Evolutionary conservation across 2,888 invertebrate genomes (phyloP).

Genomic region (Cryptus armator): DNA sequence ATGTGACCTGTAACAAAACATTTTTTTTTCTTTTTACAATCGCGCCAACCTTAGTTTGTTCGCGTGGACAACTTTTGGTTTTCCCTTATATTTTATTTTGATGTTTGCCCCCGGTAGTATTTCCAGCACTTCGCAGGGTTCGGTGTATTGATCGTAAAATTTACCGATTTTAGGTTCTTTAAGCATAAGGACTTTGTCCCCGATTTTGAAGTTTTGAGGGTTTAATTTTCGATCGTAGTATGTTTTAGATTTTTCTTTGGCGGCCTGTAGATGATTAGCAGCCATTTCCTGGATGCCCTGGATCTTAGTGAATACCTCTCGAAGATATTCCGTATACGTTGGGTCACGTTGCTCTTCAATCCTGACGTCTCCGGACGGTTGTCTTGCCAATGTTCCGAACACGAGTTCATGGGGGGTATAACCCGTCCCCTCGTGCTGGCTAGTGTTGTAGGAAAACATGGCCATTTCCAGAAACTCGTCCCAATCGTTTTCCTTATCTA

Average conservation of each 20-base stretch:
- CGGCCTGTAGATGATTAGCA: slow-evolving; percentile 28
- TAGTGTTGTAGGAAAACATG: slow-evolving; percentile 4
- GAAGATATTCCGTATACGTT: slow-evolving; percentile 59
- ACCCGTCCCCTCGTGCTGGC: neutral
- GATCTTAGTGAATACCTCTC: slow-evolving; percentile 34
- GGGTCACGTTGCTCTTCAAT: slow-evolving; percentile 24
- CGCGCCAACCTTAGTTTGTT: slow-evolving; percentile 22
- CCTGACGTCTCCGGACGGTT: slow-evolving; percentile 54
- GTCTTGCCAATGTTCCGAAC: slow-evolving; percentile 22
- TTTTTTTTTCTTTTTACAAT: no score
- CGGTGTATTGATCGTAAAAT: slow-evolving; percentile 50
- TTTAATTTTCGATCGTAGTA: slow-evolving; percentile 60
- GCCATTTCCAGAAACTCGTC: slow-evolving; percentile 59
- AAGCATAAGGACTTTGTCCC: slow-evolving; percentile 24
- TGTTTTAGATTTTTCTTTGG: slow-evolving; percentile 55
- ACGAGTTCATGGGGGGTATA: neutral
- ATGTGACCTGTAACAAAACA: no score
- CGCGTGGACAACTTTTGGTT: slow-evolving; percentile 43
- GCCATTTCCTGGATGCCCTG: slow-evolving; percentile 33
- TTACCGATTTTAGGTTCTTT: slow-evolving; percentile 5
- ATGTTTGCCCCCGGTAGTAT: slow-evolving; percentile 26
- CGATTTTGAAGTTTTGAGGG: slow-evolving; percentile 37
- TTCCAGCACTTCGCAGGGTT: slow-evolving; percentile 59
- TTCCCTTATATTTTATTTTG: slow-evolving; percentile 37
- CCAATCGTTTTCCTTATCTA: slow-evolving; percentile 28